These are phyloP conservation scores for Calidris pugnax DNA, from an alignment of 2,113 vertebrate species.

Conservation along the genomic window DNA sequence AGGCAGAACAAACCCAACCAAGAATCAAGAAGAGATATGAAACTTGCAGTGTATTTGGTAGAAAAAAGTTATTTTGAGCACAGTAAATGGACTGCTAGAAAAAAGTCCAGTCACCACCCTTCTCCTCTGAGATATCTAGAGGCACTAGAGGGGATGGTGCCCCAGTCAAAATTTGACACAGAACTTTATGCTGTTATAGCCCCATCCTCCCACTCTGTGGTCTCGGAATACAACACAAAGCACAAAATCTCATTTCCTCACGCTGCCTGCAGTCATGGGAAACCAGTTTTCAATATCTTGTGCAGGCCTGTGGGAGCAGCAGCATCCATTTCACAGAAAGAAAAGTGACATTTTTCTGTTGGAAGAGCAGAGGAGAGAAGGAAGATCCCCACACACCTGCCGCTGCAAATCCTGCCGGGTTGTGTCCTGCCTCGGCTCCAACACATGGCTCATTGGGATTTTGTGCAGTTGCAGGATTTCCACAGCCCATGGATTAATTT, in stretches of 20 bases:
- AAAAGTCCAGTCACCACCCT: background rate
- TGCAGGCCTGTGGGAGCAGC: background rate
- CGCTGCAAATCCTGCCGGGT: accelerated
- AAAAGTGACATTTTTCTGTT: background rate
- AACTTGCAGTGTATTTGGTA: background rate
- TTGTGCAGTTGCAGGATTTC: background rate
- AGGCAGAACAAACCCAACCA: background rate
- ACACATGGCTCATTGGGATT: accelerated
- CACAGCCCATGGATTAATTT: background rate
- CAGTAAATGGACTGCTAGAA: background rate
- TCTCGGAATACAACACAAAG: background rate
- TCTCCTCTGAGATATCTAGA: background rate
- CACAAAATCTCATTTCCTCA: background rate
- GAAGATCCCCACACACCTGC: background rate
- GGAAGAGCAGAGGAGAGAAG: background rate
- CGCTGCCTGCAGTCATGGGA: background rate
- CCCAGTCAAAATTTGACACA: background rate
- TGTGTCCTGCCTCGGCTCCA: accelerated
- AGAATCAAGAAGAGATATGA: background rate
- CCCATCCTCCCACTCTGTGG: background rate
- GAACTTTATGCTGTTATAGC: background rate
- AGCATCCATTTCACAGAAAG: background rate
- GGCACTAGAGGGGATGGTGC: background rate
- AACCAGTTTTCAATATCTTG: background rate
- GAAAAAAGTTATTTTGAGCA: background rate